Percentiles rank a stretch among this genome's conserved stretches.
Evolutionary conservation across 2,888 invertebrate species (phyloP).

Genomic region (Rhyacophila evoluta): DNA sequence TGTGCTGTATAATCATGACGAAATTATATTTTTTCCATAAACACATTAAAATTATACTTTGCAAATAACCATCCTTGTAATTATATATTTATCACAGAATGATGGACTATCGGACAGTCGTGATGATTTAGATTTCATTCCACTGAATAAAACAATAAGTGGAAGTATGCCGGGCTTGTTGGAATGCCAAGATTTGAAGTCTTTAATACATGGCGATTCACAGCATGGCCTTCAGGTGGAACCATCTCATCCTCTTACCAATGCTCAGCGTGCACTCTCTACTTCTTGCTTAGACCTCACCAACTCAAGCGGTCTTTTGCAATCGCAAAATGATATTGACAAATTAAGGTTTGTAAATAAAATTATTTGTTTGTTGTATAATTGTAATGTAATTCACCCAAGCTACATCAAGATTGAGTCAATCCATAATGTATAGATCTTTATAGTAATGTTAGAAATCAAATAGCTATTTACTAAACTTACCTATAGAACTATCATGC

Average conservation of each 20-base stretch:
- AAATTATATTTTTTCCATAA: too few relatives aligned
- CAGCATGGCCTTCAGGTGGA: slow-evolving; percentile 48
- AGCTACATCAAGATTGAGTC: too few relatives aligned
- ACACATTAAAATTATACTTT: too few relatives aligned
- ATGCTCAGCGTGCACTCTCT: slow-evolving; percentile 73
- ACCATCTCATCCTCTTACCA: slow-evolving; percentile 60
- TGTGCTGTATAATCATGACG: too few relatives aligned
- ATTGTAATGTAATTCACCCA: too few relatives aligned
- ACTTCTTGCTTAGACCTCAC: slow-evolving; percentile 75
- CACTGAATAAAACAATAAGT: slow-evolving; percentile 60
- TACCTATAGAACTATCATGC: too few relatives aligned
- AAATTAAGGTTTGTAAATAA: slow-evolving; percentile 59
- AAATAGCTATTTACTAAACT: too few relatives aligned
- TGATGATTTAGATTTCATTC: slow-evolving; percentile 58
- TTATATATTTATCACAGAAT: too few relatives aligned
- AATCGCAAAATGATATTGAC: slow-evolving; percentile 58
- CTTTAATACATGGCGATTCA: slow-evolving; percentile 44
- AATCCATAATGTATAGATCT: too few relatives aligned
- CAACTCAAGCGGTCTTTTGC: slow-evolving; percentile 57
- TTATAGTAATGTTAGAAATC: too few relatives aligned
- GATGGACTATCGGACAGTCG: slow-evolving; percentile 57
- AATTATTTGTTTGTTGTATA: too few relatives aligned
- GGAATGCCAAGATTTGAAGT: slow-evolving; percentile 43
- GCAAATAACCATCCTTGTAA: too few relatives aligned
- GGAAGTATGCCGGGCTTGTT: slow-evolving; percentile 56